Percentiles rank a stretch among this genome's conserved stretches.
Conservation (phyloP, 2,888 invertebrate genomes). For the Callimorpha dominula region DNA sequence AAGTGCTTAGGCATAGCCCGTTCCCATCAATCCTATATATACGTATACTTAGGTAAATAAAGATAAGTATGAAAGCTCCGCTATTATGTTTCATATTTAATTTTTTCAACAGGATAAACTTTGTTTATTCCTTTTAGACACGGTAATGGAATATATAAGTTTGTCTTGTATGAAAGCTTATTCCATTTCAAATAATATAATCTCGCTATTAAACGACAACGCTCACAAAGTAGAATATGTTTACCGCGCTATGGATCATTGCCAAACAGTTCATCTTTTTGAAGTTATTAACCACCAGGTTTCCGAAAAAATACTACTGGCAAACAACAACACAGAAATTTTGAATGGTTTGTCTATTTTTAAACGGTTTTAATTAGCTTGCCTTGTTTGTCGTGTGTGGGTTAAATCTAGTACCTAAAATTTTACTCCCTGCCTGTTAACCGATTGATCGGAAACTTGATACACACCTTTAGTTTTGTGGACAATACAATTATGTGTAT, state of each 20-base stretch:
- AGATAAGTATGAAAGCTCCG: constrained; percentile 26
- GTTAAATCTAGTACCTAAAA: no score
- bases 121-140: constrained; percentile 19
- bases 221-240: background rate
- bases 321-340: no score
- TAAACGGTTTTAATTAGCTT: no score
- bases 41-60: background rate
- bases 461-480: no score
- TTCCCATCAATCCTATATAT: background rate
- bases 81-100: constrained; percentile 22
- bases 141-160: constrained; percentile 44
- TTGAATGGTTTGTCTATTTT: no score
- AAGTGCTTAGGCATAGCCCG: constrained; percentile 3
- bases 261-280: no score
- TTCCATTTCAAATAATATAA: constrained; percentile 16
- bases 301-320: no score
- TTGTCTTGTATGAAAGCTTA: constrained; percentile 22
- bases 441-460: no score
- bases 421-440: no score
- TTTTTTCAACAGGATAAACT: constrained; percentile 33
- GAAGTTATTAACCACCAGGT: no score
- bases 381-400: no score
- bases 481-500: no score
- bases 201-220: background rate
- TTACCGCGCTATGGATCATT: background rate